phyloP scores from a whole-genome alignment of 2,888 invertebrate genomes.

The Polymixis flavicincta region DNA sequence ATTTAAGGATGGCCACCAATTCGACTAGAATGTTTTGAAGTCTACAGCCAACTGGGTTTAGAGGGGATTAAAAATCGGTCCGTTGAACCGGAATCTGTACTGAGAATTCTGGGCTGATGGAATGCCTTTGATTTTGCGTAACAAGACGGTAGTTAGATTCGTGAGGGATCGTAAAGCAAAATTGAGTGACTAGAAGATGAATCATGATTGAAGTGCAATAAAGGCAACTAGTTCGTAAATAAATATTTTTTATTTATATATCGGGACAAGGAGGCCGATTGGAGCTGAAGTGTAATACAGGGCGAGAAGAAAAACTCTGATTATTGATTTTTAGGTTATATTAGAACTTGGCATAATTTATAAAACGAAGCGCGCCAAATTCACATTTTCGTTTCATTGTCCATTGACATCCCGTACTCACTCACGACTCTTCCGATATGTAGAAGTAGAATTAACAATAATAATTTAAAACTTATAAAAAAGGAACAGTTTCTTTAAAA shows the following conservation, averaged over 20 bases:
- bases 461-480: too few relatives aligned
- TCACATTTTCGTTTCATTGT: too few relatives aligned
- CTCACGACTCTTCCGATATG: too few relatives aligned
- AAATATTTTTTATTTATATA: not conserved
- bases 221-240: not conserved
- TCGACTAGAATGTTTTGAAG: not conserved
- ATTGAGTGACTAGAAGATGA: not conserved
- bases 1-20: not conserved
- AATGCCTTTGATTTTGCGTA: slow-evolving; percentile 41
- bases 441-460: too few relatives aligned
- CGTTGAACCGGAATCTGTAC: slow-evolving; percentile 39
- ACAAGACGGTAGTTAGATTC: not conserved
- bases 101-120: slow-evolving; percentile 22
- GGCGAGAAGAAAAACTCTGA: too few relatives aligned
- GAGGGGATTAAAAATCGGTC: slow-evolving; percentile 33
- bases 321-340: too few relatives aligned
- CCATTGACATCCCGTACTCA: too few relatives aligned
- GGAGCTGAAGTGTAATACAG: too few relatives aligned
- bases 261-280: too few relatives aligned
- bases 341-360: too few relatives aligned
- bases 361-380: too few relatives aligned
- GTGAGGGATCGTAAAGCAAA: slow-evolving; percentile 8
- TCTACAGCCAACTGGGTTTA: slow-evolving; percentile 15
- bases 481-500: not conserved
- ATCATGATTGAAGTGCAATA: not conserved